phyloP scores from a whole-genome alignment of 2,888 invertebrate genomes.

The Synanthedon vespiformis region DNA sequence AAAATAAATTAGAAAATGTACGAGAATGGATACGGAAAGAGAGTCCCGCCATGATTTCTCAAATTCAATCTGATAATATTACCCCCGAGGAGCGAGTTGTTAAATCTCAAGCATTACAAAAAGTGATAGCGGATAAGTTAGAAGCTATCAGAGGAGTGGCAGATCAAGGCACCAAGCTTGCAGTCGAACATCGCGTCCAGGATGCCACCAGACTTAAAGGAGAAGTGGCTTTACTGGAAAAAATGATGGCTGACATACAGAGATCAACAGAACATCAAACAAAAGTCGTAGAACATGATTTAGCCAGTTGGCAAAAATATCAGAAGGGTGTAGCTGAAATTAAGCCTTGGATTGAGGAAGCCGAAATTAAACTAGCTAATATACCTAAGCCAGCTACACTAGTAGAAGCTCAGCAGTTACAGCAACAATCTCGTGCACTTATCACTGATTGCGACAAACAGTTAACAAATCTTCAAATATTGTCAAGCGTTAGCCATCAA shows the following conservation, averaged over 20 bases:
- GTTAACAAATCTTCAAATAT: slow-evolving; percentile 78
- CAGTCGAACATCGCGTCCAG: slow-evolving; percentile 75
- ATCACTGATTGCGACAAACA: slow-evolving; percentile 83
- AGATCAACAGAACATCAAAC: slow-evolving; percentile 82
- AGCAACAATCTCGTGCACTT: slow-evolving; percentile 78
- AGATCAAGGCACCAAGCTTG: slow-evolving; percentile 80
- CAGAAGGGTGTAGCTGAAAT: slow-evolving; percentile 83
- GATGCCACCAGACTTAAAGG: slow-evolving; percentile 81
- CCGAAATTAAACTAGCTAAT: slow-evolving; percentile 82
- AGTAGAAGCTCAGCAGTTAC: slow-evolving; percentile 84
- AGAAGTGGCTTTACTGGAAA: slow-evolving; percentile 81
- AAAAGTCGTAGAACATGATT: slow-evolving; percentile 79
- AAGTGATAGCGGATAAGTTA: slow-evolving; percentile 81
- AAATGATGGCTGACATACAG: slow-evolving; percentile 81
- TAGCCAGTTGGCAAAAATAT: slow-evolving; percentile 87
- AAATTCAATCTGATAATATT: slow-evolving; percentile 80
- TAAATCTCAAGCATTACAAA: slow-evolving; percentile 81
- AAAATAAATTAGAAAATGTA: slow-evolving; percentile 79
- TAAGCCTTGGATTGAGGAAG: slow-evolving; percentile 89
- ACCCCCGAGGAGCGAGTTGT: slow-evolving; percentile 86
- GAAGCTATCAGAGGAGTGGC: slow-evolving; percentile 78
- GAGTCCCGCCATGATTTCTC: slow-evolving; percentile 80
- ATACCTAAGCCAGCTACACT: slow-evolving; percentile 82
- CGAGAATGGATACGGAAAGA: slow-evolving; percentile 84
- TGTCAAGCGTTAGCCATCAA: slow-evolving; percentile 80